phyloP scores from a whole-genome alignment of 2,888 invertebrate genomes.

The Andrena minutula region DNA sequence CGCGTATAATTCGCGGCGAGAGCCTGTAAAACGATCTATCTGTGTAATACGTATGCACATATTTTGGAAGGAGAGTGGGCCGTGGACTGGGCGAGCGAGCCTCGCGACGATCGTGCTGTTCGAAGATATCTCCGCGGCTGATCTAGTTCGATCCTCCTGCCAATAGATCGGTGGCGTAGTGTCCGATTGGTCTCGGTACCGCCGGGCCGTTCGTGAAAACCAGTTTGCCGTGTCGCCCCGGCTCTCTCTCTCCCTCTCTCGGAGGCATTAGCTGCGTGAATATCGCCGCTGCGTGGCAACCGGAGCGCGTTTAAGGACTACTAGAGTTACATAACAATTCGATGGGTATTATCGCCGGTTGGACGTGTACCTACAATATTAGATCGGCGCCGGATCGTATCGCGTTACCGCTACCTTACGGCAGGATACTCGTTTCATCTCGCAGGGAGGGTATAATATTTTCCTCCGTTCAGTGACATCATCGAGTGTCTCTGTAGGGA shows the following conservation, averaged over 20 bases:
- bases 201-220: conserved; percentile 60
- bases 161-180: conserved; percentile 24
- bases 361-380: conserved; percentile 50
- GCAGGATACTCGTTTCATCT: conserved; percentile 47
- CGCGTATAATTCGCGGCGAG: too few relatives aligned
- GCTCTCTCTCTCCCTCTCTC: conserved; percentile 52
- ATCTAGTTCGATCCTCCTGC: conserved; percentile 35
- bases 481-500: too few relatives aligned
- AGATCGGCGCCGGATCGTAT: conserved; percentile 43
- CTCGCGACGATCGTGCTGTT: background rate
- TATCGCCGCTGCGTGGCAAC: conserved; percentile 55
- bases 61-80: background rate
- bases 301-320: conserved; percentile 65
- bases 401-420: conserved; percentile 48
- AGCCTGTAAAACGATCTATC: too few relatives aligned
- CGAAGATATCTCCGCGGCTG: background rate
- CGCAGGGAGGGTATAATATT: background rate
- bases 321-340: conserved; percentile 63
- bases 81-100: background rate
- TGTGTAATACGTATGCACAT: background rate
- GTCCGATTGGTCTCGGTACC: conserved; percentile 49
- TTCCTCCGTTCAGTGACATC: conserved; percentile 22
- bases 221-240: conserved; percentile 68
- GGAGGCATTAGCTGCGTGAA: conserved; percentile 52
- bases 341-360: conserved; percentile 53